These are phyloP conservation scores for Siniperca obscura DNA, from an alignment of 2,797 vertebrate species.

Conservation along the genomic window DNA sequence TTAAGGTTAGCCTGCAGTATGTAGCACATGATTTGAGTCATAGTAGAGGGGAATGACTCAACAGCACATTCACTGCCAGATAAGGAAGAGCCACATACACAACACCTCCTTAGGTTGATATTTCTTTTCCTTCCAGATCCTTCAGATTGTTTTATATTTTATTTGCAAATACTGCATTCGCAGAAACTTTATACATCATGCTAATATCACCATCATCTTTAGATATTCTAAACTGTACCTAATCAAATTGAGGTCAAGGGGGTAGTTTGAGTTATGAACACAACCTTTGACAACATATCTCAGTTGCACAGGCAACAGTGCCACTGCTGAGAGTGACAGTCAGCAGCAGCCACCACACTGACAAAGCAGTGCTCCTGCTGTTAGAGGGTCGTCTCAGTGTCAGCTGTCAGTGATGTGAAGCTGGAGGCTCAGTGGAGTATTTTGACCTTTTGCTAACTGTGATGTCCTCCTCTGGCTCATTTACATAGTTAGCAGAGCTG, in stretches of 20 bases:
- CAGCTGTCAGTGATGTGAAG: constrained; percentile 70
- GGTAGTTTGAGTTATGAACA: not conserved
- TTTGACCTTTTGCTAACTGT: constrained; percentile 75
- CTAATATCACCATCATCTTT: not conserved
- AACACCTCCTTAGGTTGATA: constrained; percentile 44
- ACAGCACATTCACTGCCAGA: constrained; percentile 60
- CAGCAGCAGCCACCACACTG: constrained; percentile 36
- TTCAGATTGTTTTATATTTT: not conserved
- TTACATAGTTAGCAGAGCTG: constrained; percentile 59
- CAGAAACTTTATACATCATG: not conserved
- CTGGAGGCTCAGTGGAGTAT: constrained; percentile 63
- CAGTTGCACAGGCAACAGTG: constrained; percentile 7
- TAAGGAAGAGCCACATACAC: constrained; percentile 52
- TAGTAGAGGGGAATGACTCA: constrained; percentile 67
- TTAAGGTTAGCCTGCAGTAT: constrained; percentile 71
- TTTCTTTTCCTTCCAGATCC: not conserved
- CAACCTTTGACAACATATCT: constrained; percentile 37
- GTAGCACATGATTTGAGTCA: constrained; percentile 75
- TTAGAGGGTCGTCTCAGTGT: constrained; percentile 59
- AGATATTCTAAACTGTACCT: not conserved
- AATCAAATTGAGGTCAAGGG: constrained; percentile 26
- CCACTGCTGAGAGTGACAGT: constrained; percentile 43
- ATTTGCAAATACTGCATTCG: not conserved
- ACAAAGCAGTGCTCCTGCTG: constrained; percentile 56
- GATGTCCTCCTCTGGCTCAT: constrained; percentile 63